Base-by-base conservation (phyloP, 1,140 invertebrate genomes). In the Drosophila nebulosa region DNA sequence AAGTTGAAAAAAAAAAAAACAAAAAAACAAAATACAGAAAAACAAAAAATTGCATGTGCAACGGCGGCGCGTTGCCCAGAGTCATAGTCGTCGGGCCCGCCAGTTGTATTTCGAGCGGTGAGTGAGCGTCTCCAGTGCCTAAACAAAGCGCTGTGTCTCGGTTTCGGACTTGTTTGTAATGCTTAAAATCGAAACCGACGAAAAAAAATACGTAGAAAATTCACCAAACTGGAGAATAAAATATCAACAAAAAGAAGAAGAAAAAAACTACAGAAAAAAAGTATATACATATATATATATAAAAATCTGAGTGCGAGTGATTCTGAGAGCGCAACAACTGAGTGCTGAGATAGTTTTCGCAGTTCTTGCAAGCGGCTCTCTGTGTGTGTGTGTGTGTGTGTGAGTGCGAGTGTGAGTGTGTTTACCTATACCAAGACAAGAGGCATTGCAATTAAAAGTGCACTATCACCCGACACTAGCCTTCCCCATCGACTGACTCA, bases 91-190 rank as follows among this genome's bases (percentile, higher is more conserved):
- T 59, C 62, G 58, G 69, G 50, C 26, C 65, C 61, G 72, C 83
- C 83, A 88, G 83, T 88, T 88, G 83, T 84, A 88, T 88, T 88
- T 88, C 83, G 83, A 85, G 81, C 81, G 83, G 81, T 85, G 83
- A 85, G 81, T 86, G 81, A 85, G 83, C 81, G 79, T 74, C 81
- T 75, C 81, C 71, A 74, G 71, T 74, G 77, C 62, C 78, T 72
- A 57, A 76, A 74, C 74, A 76, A 76, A 86, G 84, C 85, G 71
- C 64, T 73, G 72, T 64, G 76, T 70, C 70, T 65, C 75, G 69
- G 65, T 65, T 67, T 69, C 74, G 74, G 67, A 74, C 74, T 78
- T 78, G 65, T 76, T 69, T 68, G 65, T 66, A 53, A 56, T 58
- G 62, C 18, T 64, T 32, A 67, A 67, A 78, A 67, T 56, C 79